Evolutionary conservation across 1,140 invertebrate species (phyloP).

Genomic region (Calephelis virginiensis): DNA sequence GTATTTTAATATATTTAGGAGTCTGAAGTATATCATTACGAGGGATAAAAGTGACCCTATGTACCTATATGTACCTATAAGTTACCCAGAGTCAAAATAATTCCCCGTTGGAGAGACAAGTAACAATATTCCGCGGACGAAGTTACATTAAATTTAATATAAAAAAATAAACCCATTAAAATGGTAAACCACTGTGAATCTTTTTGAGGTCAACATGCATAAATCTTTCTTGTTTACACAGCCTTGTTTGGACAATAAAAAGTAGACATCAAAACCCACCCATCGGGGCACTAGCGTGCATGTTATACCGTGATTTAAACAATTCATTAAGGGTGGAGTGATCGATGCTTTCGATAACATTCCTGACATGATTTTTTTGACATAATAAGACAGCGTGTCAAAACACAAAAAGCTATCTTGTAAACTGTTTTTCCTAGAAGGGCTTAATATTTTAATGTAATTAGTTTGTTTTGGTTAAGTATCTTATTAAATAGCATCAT

Average conservation of each 20-base stretch:
- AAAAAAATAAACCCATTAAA: background rate
- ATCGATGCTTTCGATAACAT: constrained; percentile 50
- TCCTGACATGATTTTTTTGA: constrained; percentile 4
- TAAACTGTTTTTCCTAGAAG: too few species aligned
- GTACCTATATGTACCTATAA: too few species aligned
- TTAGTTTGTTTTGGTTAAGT: too few species aligned
- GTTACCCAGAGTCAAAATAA: too few species aligned
- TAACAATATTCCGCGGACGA: background rate
- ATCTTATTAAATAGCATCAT: too few species aligned
- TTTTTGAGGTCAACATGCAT: background rate
- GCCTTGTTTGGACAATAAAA: constrained; percentile 29
- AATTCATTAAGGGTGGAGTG: constrained; percentile 59
- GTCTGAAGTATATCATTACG: too few species aligned
- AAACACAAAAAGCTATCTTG: background rate
- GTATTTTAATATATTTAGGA: too few species aligned
- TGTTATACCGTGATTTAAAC: constrained; percentile 44
- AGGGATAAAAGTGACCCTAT: too few species aligned
- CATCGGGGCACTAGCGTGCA: constrained; percentile 44
- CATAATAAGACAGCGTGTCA: constrained; percentile 11
- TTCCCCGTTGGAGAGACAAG: too few species aligned
- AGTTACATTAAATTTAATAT: too few species aligned
- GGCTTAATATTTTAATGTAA: too few species aligned
- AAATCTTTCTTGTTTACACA: constrained; percentile 2
- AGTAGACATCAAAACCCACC: constrained; percentile 29
- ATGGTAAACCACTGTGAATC: background rate